phyloP scores from a whole-genome alignment of 2,113 vertebrate genomes.

The Scomber japonicus region DNA sequence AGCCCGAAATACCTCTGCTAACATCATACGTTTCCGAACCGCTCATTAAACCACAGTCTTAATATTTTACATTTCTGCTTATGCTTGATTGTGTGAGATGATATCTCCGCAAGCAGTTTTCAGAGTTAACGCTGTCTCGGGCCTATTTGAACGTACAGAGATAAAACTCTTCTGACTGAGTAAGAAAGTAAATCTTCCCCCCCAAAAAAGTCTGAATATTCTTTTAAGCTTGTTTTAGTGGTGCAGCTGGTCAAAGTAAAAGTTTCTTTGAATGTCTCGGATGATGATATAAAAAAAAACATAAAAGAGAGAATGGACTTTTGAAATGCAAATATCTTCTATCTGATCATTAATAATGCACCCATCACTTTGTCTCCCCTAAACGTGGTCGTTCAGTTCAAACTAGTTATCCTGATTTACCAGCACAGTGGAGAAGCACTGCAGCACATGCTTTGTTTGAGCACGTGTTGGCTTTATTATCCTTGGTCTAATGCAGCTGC shows the following conservation, averaged over 20 bases:
- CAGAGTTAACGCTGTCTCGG: too few relatives aligned
- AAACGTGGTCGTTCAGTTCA: background rate
- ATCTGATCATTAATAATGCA: background rate
- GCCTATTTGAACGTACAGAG: too few relatives aligned
- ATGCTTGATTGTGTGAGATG: too few relatives aligned
- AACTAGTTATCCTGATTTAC: conserved; percentile 11
- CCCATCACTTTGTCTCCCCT: background rate
- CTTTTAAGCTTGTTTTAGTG: background rate
- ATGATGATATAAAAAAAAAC: background rate
- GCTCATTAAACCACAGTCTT: too few relatives aligned
- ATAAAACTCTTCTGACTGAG: background rate
- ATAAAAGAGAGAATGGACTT: background rate
- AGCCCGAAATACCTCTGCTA: too few relatives aligned
- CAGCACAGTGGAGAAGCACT: conserved; percentile 1
- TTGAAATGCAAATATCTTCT: conserved; percentile 3
- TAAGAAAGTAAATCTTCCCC: background rate
- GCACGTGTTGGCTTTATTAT: conserved; percentile 21
- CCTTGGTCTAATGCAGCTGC: conserved; percentile 44
- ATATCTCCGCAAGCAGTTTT: too few relatives aligned
- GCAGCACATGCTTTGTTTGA: conserved; percentile 11
- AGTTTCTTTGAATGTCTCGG: background rate
- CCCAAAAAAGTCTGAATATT: too few relatives aligned
- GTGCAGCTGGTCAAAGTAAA: background rate
- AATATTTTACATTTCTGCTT: too few relatives aligned
- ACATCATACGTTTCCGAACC: too few relatives aligned